Evolutionary conservation across 2,113 vertebrate genomes (phyloP), one percentile per base, ranked within the genome.

Genomic region (Morphnarchus princeps): DNA sequence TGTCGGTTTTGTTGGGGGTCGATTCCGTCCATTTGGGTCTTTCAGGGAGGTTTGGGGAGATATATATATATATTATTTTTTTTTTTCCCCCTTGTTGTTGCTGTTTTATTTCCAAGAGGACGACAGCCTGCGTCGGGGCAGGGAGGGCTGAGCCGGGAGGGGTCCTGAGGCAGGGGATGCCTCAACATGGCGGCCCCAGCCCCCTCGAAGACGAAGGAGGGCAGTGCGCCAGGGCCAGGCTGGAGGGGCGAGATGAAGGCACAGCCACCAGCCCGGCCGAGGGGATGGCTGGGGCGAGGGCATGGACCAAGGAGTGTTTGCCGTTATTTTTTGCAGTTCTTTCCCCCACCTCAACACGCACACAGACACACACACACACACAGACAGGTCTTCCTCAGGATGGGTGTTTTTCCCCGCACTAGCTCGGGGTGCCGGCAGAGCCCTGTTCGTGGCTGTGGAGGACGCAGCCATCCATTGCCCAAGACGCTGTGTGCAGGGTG

Each of bases 31-130:
- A 61, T 84, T 76, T 96, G 80, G 81, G 82, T 92, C 78, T 93
- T 95, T 93, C 77, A 83, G 89, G 84, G 89, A 90, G 92, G 94
- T 81, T 70, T 2, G 65, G 81, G 89, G 45, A 87, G 80, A 94
- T 6, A 91, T 82, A 82, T 92, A 57, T 69, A 29, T 72, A 28
- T 16, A 7, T 47, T 54, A 10, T 62, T 49, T 14, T 25, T 50
- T 49, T 92, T 91, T 90, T 73, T 79, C 92, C 40, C 52, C 0
- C 1, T 89, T 93, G 62, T 96, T 93, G 63, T 94, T 90, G 54
- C 77, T 80, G 66, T 95, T 97, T 93, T 89, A 72, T 96, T 97
- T 97, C 71, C 61, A 45, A 81, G 83, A 95, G 90, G 89, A 90
- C 1, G 10, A 63, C 16, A 40, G 78, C 69, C 59, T 70, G 58